These are phyloP conservation scores for Eristalis intricaria DNA, from an alignment of 2,888 invertebrate genomes.

Conservation along the genomic window DNA sequence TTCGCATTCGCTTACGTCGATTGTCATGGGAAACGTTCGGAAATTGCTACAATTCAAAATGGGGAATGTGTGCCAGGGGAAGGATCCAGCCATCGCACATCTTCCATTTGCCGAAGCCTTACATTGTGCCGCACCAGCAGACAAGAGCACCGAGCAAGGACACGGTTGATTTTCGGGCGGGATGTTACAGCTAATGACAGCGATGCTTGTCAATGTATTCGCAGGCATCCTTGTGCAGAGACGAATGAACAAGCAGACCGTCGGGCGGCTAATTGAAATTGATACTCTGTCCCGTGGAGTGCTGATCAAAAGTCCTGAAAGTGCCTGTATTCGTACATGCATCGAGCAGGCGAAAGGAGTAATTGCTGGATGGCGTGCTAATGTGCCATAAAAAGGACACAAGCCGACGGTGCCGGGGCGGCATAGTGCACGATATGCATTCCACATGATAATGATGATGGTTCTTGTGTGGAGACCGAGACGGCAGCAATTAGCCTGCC, in stretches of 20 bases:
- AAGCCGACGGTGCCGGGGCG: slow-evolving; percentile 12
- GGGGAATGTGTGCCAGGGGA: neutral
- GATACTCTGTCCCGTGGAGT: slow-evolving; percentile 28
- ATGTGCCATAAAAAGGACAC: slow-evolving; percentile 55
- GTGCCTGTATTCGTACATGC: neutral
- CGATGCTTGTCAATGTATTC: neutral
- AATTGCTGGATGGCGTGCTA: slow-evolving; percentile 64
- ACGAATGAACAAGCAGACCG: neutral
- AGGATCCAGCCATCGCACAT: neutral
- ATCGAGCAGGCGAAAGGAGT: slow-evolving; percentile 7
- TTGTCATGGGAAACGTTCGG: slow-evolving; percentile 4
- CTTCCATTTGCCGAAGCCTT: neutral
- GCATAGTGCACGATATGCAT: slow-evolving; percentile 18
- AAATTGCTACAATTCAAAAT: slow-evolving; percentile 14
- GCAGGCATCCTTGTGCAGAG: neutral
- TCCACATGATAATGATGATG: slow-evolving; percentile 47
- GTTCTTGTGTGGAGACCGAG: slow-evolving; percentile 28
- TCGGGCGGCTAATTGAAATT: slow-evolving; percentile 59
- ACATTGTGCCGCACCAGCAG: neutral
- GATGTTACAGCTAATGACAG: neutral
- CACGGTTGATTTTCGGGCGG: neutral
- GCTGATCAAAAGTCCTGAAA: neutral
- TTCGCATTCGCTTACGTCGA: neutral
- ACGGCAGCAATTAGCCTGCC: slow-evolving; percentile 43
- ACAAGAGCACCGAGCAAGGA: neutral